phyloP scores from a whole-genome alignment of 2,113 vertebrate genomes.

The Ictidomys tridecemlineatus region DNA sequence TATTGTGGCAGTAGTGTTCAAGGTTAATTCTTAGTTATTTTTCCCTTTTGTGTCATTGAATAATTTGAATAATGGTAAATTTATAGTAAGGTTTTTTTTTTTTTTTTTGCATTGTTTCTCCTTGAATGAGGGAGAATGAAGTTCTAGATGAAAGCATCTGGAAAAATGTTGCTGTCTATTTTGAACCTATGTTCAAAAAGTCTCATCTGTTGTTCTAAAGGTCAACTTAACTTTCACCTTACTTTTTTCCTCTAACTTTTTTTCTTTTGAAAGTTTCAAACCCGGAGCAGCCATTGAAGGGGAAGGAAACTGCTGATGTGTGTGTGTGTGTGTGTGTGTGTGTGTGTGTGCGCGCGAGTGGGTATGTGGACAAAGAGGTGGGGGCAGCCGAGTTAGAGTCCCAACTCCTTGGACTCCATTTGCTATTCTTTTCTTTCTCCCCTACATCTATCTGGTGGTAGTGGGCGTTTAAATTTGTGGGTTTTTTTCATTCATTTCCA shows the following conservation, averaged over 20 bases:
- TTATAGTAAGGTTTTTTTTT: neutral
- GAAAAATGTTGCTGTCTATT: constrained; percentile 26
- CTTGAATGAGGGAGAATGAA: neutral
- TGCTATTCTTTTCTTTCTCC: constrained; percentile 56
- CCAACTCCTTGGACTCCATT: constrained; percentile 77
- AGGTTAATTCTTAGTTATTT: constrained; percentile 26
- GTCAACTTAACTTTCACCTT: neutral
- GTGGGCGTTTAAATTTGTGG: constrained; percentile 74
- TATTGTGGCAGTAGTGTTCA: neutral
- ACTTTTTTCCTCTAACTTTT: neutral
- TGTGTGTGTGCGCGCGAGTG: constrained; percentile 57
- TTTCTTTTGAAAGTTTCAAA: constrained; percentile 47
- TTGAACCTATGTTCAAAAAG: neutral
- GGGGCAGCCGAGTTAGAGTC: constrained; percentile 78
- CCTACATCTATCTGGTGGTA: constrained; percentile 43
- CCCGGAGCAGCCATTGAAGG: constrained; percentile 85
- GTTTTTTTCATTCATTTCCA: constrained; percentile 78
- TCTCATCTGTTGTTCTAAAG: neutral
- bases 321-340: constrained; percentile 46
- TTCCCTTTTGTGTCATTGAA: neutral
- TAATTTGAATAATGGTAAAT: neutral
- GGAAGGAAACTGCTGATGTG: constrained; percentile 82
- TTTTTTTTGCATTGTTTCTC: neutral
- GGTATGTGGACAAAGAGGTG: constrained; percentile 73
- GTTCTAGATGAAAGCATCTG: constrained; percentile 23